A percentile compares a stretch with the other conserved stretches of the same genome.
These are phyloP conservation scores for Neomorphus geoffroyi DNA, from an alignment of 2,797 vertebrate species.

Conservation along the genomic window DNA sequence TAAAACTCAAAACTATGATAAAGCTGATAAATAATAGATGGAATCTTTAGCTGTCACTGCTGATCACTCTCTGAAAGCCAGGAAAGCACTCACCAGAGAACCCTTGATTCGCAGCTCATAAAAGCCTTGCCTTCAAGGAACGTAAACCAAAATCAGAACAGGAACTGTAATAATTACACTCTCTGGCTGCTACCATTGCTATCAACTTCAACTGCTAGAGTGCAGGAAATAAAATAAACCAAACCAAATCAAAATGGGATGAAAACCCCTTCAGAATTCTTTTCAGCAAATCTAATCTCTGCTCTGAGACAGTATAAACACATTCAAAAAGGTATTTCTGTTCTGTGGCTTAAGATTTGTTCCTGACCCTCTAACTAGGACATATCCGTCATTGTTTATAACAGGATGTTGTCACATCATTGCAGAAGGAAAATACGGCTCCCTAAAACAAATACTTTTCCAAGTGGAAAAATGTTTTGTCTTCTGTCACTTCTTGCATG, in stretches of 20 bases:
- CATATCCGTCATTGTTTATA: not conserved
- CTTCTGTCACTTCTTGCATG: not conserved
- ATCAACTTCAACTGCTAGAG: not conserved
- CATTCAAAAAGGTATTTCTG: not conserved
- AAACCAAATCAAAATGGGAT: not conserved
- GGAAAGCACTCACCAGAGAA: not conserved
- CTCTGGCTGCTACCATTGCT: not conserved
- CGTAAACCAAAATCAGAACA: not conserved
- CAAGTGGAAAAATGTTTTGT: not conserved
- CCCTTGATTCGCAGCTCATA: not conserved
- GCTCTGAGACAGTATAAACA: not conserved
- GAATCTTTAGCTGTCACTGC: not conserved
- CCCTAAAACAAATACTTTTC: not conserved
- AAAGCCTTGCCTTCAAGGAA: not conserved
- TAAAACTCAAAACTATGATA: constrained; percentile 5
- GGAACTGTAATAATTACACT: not conserved
- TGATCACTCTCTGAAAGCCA: not conserved
- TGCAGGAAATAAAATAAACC: not conserved
- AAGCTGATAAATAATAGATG: constrained; percentile 25
- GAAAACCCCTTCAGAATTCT: not conserved
- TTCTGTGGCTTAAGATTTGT: not conserved
- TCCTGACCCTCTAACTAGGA: not conserved
- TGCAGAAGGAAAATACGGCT: not conserved
- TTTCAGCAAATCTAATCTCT: not conserved
- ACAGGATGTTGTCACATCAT: not conserved